Evolutionary conservation across 2,113 vertebrate species (phyloP).

Genomic region (cat (Felis catus)): F.catus_Fca126_mat1.0 CM031411.1:37597001-37597500

Average conservation of each 20-base stretch:
- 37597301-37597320: background rate
- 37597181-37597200: slow-evolving; percentile 60
- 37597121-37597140: slow-evolving; percentile 18
- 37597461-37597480: background rate
- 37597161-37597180: slow-evolving; percentile 28
- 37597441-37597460: background rate
- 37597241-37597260: background rate
- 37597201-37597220: slow-evolving; percentile 29
- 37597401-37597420: background rate
- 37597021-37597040: slow-evolving; percentile 33
- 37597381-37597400: slow-evolving; percentile 17
- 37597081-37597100: slow-evolving; percentile 55
- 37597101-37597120: slow-evolving; percentile 42
- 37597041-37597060: slow-evolving; percentile 55
- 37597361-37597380: background rate
- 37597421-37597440: background rate
- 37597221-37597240: background rate
- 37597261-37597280: slow-evolving; percentile 52
- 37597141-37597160: slow-evolving; percentile 56
- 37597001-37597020: slow-evolving; percentile 21
- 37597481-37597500: background rate
- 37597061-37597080: slow-evolving; percentile 46
- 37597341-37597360: slow-evolving; percentile 14
- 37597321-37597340: background rate
- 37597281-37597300: background rate